A percentile compares a stretch with the other conserved stretches of the same genome.
These are phyloP conservation scores for Dryomyza anilis DNA, from an alignment of 2,888 invertebrate species.

Conservation along the genomic window DNA sequence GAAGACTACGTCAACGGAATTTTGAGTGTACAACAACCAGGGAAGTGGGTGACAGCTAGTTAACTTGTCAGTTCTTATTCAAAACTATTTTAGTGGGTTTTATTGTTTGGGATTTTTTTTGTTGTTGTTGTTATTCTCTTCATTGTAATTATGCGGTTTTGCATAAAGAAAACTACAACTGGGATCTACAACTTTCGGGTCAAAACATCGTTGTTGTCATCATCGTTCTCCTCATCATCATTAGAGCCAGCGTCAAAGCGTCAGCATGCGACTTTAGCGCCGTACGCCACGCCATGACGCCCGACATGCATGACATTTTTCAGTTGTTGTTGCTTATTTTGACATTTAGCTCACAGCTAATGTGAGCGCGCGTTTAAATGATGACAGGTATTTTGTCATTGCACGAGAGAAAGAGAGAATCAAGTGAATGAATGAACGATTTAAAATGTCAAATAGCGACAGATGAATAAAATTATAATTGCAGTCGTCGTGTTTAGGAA, in stretches of 20 bases:
- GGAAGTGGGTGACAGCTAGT: constrained; percentile 53
- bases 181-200: not conserved
- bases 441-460: constrained; percentile 43
- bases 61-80: constrained; percentile 53
- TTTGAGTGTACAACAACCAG: too few relatives aligned
- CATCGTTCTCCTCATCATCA: too few relatives aligned
- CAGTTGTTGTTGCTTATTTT: constrained; percentile 12
- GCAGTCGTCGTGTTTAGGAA: not conserved
- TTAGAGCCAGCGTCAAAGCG: too few relatives aligned
- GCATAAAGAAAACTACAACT: not conserved
- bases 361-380: constrained; percentile 27
- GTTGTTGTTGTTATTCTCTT: not conserved
- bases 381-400: constrained; percentile 26
- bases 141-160: constrained; percentile 10
- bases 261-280: too few relatives aligned
- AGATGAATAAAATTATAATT: constrained; percentile 44
- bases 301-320: not conserved
- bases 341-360: constrained; percentile 27
- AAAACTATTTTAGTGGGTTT: not conserved
- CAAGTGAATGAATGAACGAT: constrained; percentile 4
- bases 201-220: not conserved
- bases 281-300: too few relatives aligned
- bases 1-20: too few relatives aligned
- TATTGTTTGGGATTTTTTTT: not conserved
- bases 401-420: not conserved